Percentiles rank a stretch among this genome's conserved stretches.
These are phyloP conservation scores for Spatulosminthurus flaviceps DNA, from an alignment of 2,888 invertebrate species.

Conservation along the genomic window DNA sequence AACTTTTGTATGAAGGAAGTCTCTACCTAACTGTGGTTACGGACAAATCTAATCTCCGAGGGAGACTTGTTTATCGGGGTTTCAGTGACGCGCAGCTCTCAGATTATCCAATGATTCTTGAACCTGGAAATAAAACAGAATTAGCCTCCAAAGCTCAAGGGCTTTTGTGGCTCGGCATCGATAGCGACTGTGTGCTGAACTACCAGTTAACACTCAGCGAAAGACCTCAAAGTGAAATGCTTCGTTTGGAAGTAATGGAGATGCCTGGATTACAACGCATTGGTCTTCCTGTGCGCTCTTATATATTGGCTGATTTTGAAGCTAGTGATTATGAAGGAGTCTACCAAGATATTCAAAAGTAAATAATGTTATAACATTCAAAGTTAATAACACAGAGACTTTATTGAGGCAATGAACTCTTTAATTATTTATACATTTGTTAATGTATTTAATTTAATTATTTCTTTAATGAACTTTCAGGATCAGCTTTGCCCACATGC, in stretches of 20 bases:
- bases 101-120: slow-evolving; percentile 61
- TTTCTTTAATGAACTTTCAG: slow-evolving; percentile 43
- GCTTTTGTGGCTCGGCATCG: slow-evolving; percentile 62
- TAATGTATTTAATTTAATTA: slow-evolving; percentile 39
- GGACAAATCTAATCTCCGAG: slow-evolving; percentile 72
- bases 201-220: slow-evolving; percentile 63
- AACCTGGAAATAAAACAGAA: slow-evolving; percentile 51
- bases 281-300: slow-evolving; percentile 61
- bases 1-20: slow-evolving; percentile 83
- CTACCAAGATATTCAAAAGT: slow-evolving; percentile 62
- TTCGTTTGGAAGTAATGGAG: slow-evolving; percentile 63
- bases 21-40: slow-evolving; percentile 80
- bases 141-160: slow-evolving; percentile 60
- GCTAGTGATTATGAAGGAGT: slow-evolving; percentile 62
- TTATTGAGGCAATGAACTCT: too few species aligned
- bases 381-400: too few species aligned
- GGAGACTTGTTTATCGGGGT: slow-evolving; percentile 79
- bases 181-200: slow-evolving; percentile 61
- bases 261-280: slow-evolving; percentile 61
- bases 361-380: slow-evolving; percentile 29
- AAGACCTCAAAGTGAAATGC: slow-evolving; percentile 62
- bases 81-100: slow-evolving; percentile 72
- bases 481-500: slow-evolving; percentile 61
- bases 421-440: neutral
- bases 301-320: slow-evolving; percentile 63